These are phyloP conservation scores for Geodia barretti DNA, from an alignment of 37 sponge, comb jelly and placozoan genomes.

Conservation along the genomic window DNA sequence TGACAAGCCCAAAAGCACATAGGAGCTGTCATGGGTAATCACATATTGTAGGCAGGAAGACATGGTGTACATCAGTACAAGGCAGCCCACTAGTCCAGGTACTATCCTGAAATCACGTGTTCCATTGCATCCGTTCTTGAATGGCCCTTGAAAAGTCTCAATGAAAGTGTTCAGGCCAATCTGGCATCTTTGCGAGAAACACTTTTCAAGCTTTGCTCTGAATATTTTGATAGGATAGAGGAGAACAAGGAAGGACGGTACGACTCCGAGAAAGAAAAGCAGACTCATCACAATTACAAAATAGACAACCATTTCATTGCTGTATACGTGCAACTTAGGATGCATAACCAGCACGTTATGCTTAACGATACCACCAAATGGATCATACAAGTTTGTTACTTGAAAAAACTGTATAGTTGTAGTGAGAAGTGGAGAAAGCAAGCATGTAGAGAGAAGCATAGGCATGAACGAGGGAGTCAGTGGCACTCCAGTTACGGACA, in stretches of 20 bases:
- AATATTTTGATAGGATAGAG: background rate
- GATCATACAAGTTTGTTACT: background rate
- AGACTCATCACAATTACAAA: too few species aligned
- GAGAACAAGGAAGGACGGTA: background rate
- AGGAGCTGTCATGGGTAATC: background rate
- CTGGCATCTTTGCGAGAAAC: background rate
- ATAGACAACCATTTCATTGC: too few species aligned
- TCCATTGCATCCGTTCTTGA: background rate
- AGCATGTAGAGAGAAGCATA: background rate
- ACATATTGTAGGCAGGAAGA: background rate
- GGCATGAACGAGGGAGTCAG: background rate
- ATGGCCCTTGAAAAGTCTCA: background rate
- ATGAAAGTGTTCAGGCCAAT: background rate
- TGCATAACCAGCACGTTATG: background rate
- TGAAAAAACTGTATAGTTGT: background rate
- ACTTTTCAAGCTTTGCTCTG: background rate
- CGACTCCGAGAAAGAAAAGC: background rate
- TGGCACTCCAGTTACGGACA: background rate
- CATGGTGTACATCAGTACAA: background rate
- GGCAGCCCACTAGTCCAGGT: background rate
- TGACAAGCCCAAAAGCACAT: background rate
- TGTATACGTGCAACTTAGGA: background rate
- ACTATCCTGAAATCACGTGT: background rate
- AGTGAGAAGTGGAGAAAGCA: background rate
- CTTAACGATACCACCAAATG: background rate